Percentiles rank a stretch among this genome's conserved stretches.
These are phyloP conservation scores for Montipora sp. DNA, from an alignment of 64 coral and sea anemone genomes.

Conservation along the genomic window DNA sequence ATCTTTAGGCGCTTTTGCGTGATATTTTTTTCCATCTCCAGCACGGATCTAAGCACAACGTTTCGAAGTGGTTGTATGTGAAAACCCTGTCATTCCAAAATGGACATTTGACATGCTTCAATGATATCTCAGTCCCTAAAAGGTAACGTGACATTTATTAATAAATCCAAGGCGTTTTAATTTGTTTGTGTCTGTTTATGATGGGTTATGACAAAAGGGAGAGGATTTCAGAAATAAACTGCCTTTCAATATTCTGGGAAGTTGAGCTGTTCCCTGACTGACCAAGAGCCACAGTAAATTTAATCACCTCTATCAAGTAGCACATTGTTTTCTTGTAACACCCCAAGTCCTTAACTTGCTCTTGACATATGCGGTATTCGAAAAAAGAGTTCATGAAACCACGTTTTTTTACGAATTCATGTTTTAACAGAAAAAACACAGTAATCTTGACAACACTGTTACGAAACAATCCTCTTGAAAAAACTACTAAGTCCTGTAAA, in stretches of 20 bases:
- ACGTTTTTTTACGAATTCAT: too few species aligned
- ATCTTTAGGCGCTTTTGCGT: neutral
- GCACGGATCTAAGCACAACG: neutral
- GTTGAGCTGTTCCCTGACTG: neutral
- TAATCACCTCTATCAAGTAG: too few species aligned
- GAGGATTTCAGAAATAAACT: neutral
- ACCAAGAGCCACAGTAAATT: neutral
- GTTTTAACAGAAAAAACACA: too few species aligned
- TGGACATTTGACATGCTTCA: neutral
- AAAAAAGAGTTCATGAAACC: too few species aligned
- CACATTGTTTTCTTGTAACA: too few species aligned
- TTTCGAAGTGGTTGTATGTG: neutral
- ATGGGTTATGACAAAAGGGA: neutral
- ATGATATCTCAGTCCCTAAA: neutral
- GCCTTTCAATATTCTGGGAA: neutral
- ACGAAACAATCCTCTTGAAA: neutral
- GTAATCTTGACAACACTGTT: too few species aligned
- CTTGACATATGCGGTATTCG: too few species aligned
- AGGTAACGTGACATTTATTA: conserved; percentile 55
- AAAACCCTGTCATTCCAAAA: neutral
- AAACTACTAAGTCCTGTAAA: neutral
- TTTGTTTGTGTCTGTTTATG: conserved; percentile 37
- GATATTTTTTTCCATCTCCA: conserved; percentile 2
- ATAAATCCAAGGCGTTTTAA: conserved; percentile 38
- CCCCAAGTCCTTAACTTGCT: too few species aligned